Evolutionary conservation across 2,888 invertebrate genomes (phyloP), one percentile per base, ranked within the genome.

Genomic region (Melinopterus prodromus): DNA sequence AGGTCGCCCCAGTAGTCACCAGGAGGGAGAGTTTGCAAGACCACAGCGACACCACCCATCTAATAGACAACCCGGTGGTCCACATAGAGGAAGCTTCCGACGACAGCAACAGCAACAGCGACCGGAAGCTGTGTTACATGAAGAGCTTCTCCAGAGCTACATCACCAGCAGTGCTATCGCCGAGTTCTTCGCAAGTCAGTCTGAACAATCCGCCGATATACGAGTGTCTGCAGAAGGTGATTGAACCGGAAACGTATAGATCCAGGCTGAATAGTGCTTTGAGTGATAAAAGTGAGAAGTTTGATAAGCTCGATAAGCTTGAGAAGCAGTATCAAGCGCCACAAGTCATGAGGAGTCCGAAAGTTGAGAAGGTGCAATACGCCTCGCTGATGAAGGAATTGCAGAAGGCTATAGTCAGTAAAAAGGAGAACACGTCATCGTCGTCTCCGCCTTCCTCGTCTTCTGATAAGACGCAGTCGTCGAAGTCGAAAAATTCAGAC

Each of bases 61-160:
- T 89, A 74, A 87, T 89, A 77, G 89, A 89, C 80, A 89, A 89
- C 81, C 90, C 90, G 1, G 88, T 89, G 37, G 90, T 90, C n/a
- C 89, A 89, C 80, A 86, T 90, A 53, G 90, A 90, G 82, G 90
- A 90, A 83, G 90, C 89, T 16, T 89, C 89, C 9, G 90, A 90
- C 82, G 89, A 89, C 78, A 84, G 83, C 70, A 87, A 86, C 14
- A 88, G 88, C 83, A 88, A 89, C 81, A 89, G 89, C 83, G 89
- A 89, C 83, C 86, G 90, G 71, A 90, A 90, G 82, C 83, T 90
- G 81, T 88, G 89, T 83, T 89, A 90, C 84, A 90, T 91, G 91
- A 90, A 90, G 83, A 91, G 90, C 83, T 91, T 91, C 84, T 91
- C 91, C 0, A 86, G 90, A 69, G 90, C 90, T 14, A 89, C 90